These are phyloP conservation scores for Aquatica leii DNA, from an alignment of 2,888 invertebrate genomes.

Conservation along the genomic window DNA sequence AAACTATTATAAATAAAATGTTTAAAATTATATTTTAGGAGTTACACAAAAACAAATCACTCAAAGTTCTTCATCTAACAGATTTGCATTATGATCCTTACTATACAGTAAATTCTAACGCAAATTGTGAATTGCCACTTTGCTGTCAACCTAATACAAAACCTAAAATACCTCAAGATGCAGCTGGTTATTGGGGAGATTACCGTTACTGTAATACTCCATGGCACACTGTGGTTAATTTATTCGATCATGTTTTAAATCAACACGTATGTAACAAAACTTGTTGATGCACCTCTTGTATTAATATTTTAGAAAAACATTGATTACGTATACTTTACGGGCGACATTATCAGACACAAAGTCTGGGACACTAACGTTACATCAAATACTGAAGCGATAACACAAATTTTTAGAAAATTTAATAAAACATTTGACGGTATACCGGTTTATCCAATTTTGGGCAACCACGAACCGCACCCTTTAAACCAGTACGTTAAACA, in stretches of 20 bases:
- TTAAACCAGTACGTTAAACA: slow-evolving; percentile 73
- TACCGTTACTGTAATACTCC: slow-evolving; percentile 81
- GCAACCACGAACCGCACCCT: slow-evolving; percentile 79
- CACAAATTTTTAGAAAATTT: slow-evolving; percentile 60
- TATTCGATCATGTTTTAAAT: slow-evolving; percentile 47
- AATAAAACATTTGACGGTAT: slow-evolving; percentile 61
- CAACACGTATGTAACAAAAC: slow-evolving; percentile 27
- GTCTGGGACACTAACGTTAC: slow-evolving; percentile 83
- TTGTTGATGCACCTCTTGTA: too few species aligned
- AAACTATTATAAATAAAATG: background rate
- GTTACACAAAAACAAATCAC: slow-evolving; percentile 21
- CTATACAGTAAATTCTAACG: slow-evolving; percentile 73
- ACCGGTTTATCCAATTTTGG: slow-evolving; percentile 68
- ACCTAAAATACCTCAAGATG: slow-evolving; percentile 50
- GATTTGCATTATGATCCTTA: slow-evolving; percentile 84
- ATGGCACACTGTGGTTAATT: slow-evolving; percentile 71
- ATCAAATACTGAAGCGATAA: slow-evolving; percentile 68
- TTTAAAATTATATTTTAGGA: background rate
- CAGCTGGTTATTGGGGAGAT: slow-evolving; percentile 84
- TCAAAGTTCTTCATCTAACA: slow-evolving; percentile 71
- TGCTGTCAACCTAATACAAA: slow-evolving; percentile 77
- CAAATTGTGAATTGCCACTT: slow-evolving; percentile 77
- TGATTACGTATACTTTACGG: slow-evolving; percentile 81
- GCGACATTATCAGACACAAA: slow-evolving; percentile 86
- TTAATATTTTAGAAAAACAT: slow-evolving; percentile 54